These are phyloP conservation scores for Cantharis lateralis DNA, from an alignment of 2,888 invertebrate genomes.

Conservation along the genomic window DNA sequence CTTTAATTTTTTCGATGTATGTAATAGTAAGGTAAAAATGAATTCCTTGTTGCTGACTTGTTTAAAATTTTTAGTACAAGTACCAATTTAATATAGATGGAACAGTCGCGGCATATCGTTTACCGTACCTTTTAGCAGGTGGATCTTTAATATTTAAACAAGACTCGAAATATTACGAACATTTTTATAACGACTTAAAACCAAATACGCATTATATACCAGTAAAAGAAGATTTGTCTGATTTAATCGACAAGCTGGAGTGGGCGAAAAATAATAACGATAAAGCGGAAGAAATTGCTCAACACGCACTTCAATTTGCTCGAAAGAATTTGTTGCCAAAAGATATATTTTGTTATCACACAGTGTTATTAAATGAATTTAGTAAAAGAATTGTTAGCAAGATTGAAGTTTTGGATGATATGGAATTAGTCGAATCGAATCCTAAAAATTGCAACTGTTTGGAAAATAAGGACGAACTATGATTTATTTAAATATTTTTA, in stretches of 20 bases:
- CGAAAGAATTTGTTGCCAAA: slow-evolving; percentile 79
- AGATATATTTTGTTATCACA: slow-evolving; percentile 88
- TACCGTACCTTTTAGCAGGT: slow-evolving; percentile 89
- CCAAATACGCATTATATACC: slow-evolving; percentile 85
- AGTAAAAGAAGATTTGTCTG: slow-evolving; percentile 76
- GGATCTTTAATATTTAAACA: slow-evolving; percentile 90
- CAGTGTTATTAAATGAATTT: slow-evolving; percentile 77
- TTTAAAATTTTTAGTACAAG: slow-evolving; percentile 75
- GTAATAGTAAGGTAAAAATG: slow-evolving; percentile 40
- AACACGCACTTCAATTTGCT: slow-evolving; percentile 71
- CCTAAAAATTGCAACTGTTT: slow-evolving; percentile 52
- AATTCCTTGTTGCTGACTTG: not conserved
- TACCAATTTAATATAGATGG: slow-evolving; percentile 95
- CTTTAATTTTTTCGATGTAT: slow-evolving; percentile 92
- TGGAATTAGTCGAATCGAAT: slow-evolving; percentile 64
- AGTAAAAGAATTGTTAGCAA: slow-evolving; percentile 66
- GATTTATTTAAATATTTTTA: slow-evolving; percentile 30
- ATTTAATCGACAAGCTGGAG: slow-evolving; percentile 76
- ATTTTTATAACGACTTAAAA: slow-evolving; percentile 80
- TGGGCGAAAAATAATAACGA: slow-evolving; percentile 79
- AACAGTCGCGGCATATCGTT: slow-evolving; percentile 93
- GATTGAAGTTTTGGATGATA: slow-evolving; percentile 61
- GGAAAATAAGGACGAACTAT: slow-evolving; percentile 55
- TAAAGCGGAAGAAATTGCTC: slow-evolving; percentile 68
- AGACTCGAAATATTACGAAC: slow-evolving; percentile 92